Percentiles rank a stretch among this genome's conserved stretches.
Evolutionary conservation across 2,113 vertebrate species (phyloP).

Genomic region (Smithornis capensis): DNA sequence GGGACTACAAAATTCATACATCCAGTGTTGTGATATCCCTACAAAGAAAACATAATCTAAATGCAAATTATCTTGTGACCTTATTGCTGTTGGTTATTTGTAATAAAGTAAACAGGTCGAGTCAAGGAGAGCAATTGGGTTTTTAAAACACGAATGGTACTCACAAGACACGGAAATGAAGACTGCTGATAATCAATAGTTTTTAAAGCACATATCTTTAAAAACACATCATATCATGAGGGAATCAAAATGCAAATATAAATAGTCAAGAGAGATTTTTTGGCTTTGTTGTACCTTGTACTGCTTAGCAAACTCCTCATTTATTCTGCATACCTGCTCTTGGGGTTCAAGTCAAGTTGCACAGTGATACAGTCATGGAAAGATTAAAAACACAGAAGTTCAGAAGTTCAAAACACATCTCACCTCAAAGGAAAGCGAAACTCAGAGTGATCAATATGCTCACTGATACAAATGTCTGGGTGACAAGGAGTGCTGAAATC

Average conservation of each 20-base stretch:
- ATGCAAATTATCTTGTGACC: constrained; percentile 7
- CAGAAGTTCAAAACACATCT: neutral
- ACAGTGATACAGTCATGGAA: neutral
- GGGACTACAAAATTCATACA: neutral
- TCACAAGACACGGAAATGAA: neutral
- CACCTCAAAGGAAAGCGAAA: neutral
- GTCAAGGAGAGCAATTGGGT: neutral
- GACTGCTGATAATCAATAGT: neutral
- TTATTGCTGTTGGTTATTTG: neutral
- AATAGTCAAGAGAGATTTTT: neutral
- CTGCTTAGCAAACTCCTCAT: neutral
- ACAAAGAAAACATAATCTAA: constrained; percentile 16
- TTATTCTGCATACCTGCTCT: neutral
- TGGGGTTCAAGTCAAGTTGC: neutral
- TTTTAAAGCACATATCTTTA: neutral
- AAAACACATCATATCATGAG: neutral
- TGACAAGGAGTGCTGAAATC: neutral
- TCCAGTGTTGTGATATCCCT: neutral
- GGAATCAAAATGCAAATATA: neutral
- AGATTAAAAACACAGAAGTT: neutral
- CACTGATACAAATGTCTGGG: neutral
- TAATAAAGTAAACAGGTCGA: neutral
- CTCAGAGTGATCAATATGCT: neutral
- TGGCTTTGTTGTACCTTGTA: neutral
- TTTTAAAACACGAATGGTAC: neutral